These are phyloP conservation scores for Clitarchus hookeri DNA, from an alignment of 2,888 invertebrate species.

Conservation along the genomic window DNA sequence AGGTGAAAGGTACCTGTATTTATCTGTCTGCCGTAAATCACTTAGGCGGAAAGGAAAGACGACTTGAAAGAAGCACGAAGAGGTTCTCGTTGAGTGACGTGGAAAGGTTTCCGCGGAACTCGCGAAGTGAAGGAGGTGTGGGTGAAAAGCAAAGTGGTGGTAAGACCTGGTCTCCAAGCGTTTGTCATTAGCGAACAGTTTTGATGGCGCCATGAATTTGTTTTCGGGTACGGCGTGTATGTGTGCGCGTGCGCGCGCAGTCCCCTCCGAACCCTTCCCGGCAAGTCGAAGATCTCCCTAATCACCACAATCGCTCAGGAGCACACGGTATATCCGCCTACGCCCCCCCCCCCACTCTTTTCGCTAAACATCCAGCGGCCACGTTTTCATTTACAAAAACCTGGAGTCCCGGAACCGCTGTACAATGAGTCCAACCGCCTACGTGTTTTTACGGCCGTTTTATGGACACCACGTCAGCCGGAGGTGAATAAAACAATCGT, in stretches of 20 bases:
- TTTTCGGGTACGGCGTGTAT: background rate
- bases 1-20: too few relatives aligned
- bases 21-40: too few relatives aligned
- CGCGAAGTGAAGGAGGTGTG: too few relatives aligned
- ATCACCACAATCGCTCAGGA: background rate
- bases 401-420: background rate
- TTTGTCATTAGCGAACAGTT: background rate
- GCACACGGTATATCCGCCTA: background rate
- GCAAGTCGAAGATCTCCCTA: background rate
- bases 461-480: background rate
- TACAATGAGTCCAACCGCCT: background rate
- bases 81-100: too few relatives aligned
- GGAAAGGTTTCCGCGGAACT: too few relatives aligned
- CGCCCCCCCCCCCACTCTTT: too few relatives aligned
- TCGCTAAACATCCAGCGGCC: background rate
- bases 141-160: too few relatives aligned
- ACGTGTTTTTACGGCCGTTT: slow-evolving; percentile 24
- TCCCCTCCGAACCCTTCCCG: too few relatives aligned
- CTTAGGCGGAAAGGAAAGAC: too few relatives aligned
- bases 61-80: too few relatives aligned
- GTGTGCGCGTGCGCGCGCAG: background rate
- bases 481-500: slow-evolving; percentile 25
- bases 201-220: slow-evolving; percentile 18
- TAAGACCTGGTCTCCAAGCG: too few relatives aligned
- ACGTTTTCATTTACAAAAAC: background rate